Evolutionary conservation across 2,113 vertebrate genomes (phyloP).

Genomic region (Butorides virescens): DNA sequence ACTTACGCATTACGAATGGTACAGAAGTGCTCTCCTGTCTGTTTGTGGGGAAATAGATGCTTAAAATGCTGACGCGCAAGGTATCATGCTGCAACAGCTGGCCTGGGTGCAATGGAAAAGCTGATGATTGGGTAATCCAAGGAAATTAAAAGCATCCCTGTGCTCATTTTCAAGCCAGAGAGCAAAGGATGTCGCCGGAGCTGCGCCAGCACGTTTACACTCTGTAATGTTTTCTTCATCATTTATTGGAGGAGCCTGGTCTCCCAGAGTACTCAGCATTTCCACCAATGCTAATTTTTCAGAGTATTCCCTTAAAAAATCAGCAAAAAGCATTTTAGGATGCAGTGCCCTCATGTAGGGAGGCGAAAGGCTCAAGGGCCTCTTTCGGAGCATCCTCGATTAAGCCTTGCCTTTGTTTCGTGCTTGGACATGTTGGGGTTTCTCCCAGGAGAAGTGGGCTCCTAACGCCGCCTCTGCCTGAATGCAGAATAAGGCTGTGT

Average conservation of each 20-base stretch:
- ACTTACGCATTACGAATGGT: fast-evolving
- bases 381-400: neutral
- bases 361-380: neutral
- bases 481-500: neutral
- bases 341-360: neutral
- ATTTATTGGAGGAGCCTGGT: fast-evolving
- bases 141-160: neutral
- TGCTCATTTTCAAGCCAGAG: neutral
- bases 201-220: neutral
- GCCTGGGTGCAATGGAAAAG: neutral
- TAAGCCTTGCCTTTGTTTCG: neutral
- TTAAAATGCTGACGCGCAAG: neutral
- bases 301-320: neutral
- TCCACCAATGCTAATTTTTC: neutral
- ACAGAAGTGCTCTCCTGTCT: neutral
- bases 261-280: fast-evolving
- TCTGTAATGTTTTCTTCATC: fast-evolving
- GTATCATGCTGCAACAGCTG: neutral
- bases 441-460: neutral
- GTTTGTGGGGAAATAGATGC: neutral
- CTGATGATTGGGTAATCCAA: no score
- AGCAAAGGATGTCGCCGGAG: neutral
- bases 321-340: neutral
- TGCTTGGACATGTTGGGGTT: neutral
- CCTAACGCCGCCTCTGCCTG: neutral